Base-by-base conservation (phyloP, 2,888 invertebrate species). In the Theretra japonica region DNA sequence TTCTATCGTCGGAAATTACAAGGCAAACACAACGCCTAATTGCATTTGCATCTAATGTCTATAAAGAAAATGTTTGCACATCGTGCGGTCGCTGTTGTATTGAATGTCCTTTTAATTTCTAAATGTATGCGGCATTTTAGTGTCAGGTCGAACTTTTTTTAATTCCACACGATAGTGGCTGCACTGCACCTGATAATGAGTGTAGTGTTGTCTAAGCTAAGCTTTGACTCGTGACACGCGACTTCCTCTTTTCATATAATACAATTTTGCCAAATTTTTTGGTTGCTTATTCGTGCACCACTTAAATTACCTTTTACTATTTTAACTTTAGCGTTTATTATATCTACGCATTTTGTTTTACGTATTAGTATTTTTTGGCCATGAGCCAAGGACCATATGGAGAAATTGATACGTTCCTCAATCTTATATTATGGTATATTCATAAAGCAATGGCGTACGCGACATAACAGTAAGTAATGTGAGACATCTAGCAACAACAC, bases 51-150 rank as follows among this genome's bases (percentile, higher is more conserved):
- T 74, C 69, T 48, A 30, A 56, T 56, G 59, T 56, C 53, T 50
- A 68, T 23, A 70, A 41, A 73, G 58, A 75, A 74, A 72, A 69
- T 74, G 71, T 72, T 72, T 69, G 57, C 65, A 70, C 33, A 60
- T n/a, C 17, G 59, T 5, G 15, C 15, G 6, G 59, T 59, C 19
- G 6, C 17, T 25, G 59, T 25, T 25, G 17, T 58, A 25, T 25
- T 23, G 23, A 58, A 58, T 58, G 58, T 58, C n/a, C 41, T 58
- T 58, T 58, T 58, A 58, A 58, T 58, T 58, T 58, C 58, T 15
- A 23, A 25, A 23, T 25, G 25, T 15, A 62, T 62, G 21, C 15
- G 33, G 33, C 6, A 0, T 19, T 59, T 30, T 21, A 58, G 57
- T 11, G 28, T 25, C 17, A 19, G 0, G 19, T 4, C 19, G 4